Evolutionary conservation across 2,888 invertebrate species (phyloP), one percentile per base, ranked within the genome.

Genomic region (Taphrorychus bicolor): DNA sequence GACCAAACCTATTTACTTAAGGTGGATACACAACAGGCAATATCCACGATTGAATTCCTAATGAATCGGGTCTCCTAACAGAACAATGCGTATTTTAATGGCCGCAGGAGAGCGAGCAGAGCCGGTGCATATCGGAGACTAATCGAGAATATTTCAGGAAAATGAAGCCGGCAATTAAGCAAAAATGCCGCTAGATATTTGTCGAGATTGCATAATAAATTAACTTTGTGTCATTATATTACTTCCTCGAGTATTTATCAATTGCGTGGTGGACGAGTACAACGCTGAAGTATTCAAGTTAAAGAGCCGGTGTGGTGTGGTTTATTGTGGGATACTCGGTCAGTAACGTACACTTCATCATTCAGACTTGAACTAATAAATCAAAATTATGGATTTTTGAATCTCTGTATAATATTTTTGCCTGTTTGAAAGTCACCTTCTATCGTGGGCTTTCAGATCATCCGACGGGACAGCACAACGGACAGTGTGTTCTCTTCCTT

Each of bases 41-140:
- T 48, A 63, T 63, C 63, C 48, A 21, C 48, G 18, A 58, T 51
- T 51, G 22, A 24, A 45, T 54, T 64, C 59, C 52, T 65, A 65
- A 65, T 65, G 63, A 64, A 64, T 64, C 41, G 58, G n/a, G 41
- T 42, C 18, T 24, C n/a, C 51, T 65, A 65, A 65, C 54, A 65
- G 65, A 65, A 65, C 65, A 65, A 65, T 65, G 65, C 65, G 59
- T 65, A 65, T 65, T 64, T 52, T 64, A 64, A 64, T 58, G 41
- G 63, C 63, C 63, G 7, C 3, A 51, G 63, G 57, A n/a, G n/a
- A 58, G 51, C 41, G 22, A 54, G 56, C 57, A 56, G 18, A n/a
- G 57, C 63, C 41, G 42, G 18, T 64, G n/a, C n/a, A 64, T 64
- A 56, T 64, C 51, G 18, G 19, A 18, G 51, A 58, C 41, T 41